Evolutionary conservation across 1,140 invertebrate species (phyloP), one percentile per base, ranked within the genome.

Genomic region (Heliconius nattereri): DNA sequence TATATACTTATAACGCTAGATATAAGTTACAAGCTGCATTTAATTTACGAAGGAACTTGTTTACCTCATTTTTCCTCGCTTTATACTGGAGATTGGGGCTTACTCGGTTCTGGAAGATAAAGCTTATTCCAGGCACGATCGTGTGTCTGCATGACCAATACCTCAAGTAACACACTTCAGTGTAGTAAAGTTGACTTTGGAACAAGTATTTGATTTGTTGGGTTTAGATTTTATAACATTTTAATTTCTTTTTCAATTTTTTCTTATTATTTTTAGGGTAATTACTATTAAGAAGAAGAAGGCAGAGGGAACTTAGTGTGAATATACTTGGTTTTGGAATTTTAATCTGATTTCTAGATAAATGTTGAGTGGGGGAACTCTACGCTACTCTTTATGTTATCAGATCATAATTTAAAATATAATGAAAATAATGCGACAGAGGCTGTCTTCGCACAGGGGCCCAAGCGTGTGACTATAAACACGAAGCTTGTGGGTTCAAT

Each of bases 91-190:
- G 75, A 80, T 76, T 77, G 79, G 77, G 29, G 75, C 76, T 81
- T 54, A 81, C 57, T 76, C 35, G 49, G 75, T 77, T 77, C 74
- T 72, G 79, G 40, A 75, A 71, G 57, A 81, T 81, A 52, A 77
- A 60, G 76, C 79, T 77, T 81, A 78, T 81, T 81, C 79, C 40
- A 73, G 60, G 76, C 76, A 78, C 76, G 76, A 72, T 73, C 75
- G 13, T 7, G 75, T 40, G 75, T 70, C 60, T 76, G 57, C 75
- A 40, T 76, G 75, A 70, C 75, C 75, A 76, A 66, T 70, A 76
- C 60, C 57, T 60, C 57, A 66, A 66, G 57, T 66, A 66, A 66
- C 57, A 66, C 9, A 66, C 23, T 66, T 66, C 57, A 60, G 57
- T 60, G 26, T 23, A 66, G n/a, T 66, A 26, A 66, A 66, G n/a